Evolutionary conservation across 2,888 invertebrate species (phyloP).

Genomic region (Parapristionchus giblindavisi): DNA sequence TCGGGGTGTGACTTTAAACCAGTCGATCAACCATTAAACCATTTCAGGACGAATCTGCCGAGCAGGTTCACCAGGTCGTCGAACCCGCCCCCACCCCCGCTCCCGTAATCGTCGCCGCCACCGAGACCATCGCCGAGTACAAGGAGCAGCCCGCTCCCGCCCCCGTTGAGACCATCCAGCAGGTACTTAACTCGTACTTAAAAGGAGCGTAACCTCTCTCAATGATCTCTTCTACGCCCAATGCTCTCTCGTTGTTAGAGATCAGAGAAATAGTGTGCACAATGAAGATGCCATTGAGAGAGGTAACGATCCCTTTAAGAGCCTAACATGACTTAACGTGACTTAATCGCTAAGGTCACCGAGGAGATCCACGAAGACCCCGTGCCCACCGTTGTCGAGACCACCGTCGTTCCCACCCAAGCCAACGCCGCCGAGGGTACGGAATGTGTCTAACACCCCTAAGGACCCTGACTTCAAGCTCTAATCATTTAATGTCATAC

Average conservation of each 20-base stretch:
- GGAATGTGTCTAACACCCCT: neutral
- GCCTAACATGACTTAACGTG: neutral
- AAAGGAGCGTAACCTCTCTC: neutral
- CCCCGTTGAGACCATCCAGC: constrained; percentile 17
- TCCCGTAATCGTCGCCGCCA: constrained; percentile 9
- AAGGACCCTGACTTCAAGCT: no score
- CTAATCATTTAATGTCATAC: neutral
- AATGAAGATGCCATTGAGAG: no score
- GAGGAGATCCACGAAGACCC: constrained; percentile 59
- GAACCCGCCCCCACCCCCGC: constrained; percentile 27
- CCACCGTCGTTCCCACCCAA: constrained; percentile 41
- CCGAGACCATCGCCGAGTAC: constrained; percentile 34
- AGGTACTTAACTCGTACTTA: neutral
- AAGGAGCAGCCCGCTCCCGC: constrained; percentile 35
- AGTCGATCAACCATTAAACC: no score
- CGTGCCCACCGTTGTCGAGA: constrained; percentile 48
- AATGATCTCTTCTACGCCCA: no score
- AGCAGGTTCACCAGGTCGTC: constrained; percentile 28
- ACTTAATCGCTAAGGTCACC: constrained; percentile 21
- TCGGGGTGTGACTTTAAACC: no score
- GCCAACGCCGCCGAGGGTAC: constrained; percentile 46
- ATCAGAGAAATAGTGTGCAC: no score
- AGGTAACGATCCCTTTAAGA: neutral
- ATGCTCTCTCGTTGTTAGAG: no score
- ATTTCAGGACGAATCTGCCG: constrained; percentile 31